Evolutionary conservation across 2,797 vertebrate genomes (phyloP), one percentile per base, ranked within the genome.

Genomic region (Labeo calbasu): DNA sequence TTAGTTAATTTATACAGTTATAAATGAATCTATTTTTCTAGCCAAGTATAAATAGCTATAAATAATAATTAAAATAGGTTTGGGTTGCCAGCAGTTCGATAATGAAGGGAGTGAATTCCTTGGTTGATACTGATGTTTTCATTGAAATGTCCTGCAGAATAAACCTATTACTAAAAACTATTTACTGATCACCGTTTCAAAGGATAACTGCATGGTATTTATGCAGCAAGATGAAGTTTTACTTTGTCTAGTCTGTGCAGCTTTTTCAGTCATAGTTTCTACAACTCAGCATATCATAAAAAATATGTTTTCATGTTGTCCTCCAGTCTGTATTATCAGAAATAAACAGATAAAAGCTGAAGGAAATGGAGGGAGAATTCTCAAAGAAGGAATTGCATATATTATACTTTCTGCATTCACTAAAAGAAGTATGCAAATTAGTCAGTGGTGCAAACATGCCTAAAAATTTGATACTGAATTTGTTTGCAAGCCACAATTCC

Each of bases 61-160:
- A 40, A 57, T n/a, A 73, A 19, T 77, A 50, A 84, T 87, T 84
- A 82, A 85, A 82, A 61, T 4, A 28, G 21, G 61, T 57, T 23
- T 40, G 36, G 23, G 51, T 65, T 65, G 23, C 28, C 50, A 79
- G 48, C 13, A 68, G 61, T 66, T 50, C 8, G 25, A 23, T 40
- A 14, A 25, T n/a, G 13, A 69, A 28, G 46, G 57, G 69, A 75
- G 28, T 40, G 32, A 69, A 50, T 76, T 77, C 2, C 7, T 63
- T 40, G 28, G 19, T 55, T 57, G 36, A 36, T 25, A 65, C 8
- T 12, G 1, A 19, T 36, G 12, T 69, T 81, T 66, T 43, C 14
- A 69, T 3, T 40, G 21, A 85, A 25, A 70, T 61, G 50, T 61
- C 70, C 61, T 72, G 70, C 15, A 53, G 17, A 50, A 14, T 65